Conservation (phyloP, 2,888 invertebrate genomes). For the Chrysomela aeneicollis region DNA sequence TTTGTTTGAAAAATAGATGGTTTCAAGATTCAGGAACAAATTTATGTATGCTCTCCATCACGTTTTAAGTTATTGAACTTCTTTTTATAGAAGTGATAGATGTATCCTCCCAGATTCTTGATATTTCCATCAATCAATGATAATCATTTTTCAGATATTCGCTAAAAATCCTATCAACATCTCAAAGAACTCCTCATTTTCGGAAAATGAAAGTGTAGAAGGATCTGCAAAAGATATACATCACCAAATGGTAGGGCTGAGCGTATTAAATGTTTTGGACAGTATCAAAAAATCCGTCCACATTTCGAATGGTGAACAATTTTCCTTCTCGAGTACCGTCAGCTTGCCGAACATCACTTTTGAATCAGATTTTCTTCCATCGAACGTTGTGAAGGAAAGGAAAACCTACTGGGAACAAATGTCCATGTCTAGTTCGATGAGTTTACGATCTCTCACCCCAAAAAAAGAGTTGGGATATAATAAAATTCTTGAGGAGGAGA, state of each 20-base stretch:
- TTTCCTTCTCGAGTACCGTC: conserved; percentile 35
- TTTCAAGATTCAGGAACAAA: no score
- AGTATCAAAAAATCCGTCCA: conserved; percentile 35
- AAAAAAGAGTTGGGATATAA: conserved; percentile 13
- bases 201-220: conserved; percentile 37
- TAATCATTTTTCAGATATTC: conserved; percentile 35
- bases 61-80: no score
- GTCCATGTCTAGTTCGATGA: conserved; percentile 40
- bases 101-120: no score
- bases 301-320: conserved; percentile 14
- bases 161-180: conserved; percentile 31
- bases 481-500: conserved; percentile 15
- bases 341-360: conserved; percentile 45
- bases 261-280: conserved; percentile 40
- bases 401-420: conserved; percentile 49
- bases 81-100: no score
- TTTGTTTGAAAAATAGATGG: no score
- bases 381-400: conserved; percentile 38
- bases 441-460: conserved; percentile 20
- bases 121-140: no score
- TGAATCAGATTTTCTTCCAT: conserved; percentile 29
- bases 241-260: conserved; percentile 28
- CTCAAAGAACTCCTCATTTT: conserved; percentile 41
- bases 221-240: conserved; percentile 15
- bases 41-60: no score